Evolutionary conservation across 2,113 vertebrate species (phyloP).

Genomic region (Aspidoscelis tigris): DNA sequence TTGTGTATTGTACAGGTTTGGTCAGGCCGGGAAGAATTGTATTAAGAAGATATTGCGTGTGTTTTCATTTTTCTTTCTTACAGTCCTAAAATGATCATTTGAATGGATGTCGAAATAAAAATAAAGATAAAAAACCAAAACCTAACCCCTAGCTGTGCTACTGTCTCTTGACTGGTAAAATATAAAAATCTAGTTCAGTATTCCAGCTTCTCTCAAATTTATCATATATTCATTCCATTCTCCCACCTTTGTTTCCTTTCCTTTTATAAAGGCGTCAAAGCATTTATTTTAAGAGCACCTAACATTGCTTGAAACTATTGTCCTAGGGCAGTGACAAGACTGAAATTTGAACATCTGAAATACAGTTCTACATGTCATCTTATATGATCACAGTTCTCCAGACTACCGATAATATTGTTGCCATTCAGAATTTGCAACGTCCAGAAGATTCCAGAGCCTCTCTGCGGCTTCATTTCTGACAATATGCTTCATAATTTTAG

Average conservation of each 20-base stretch:
- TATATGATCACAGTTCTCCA: neutral
- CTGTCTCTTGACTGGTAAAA: neutral
- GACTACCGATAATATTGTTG: neutral
- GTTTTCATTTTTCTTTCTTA: too few relatives aligned
- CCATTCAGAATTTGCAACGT: neutral
- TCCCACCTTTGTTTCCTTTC: neutral
- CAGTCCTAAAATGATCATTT: too few relatives aligned
- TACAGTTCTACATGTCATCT: neutral
- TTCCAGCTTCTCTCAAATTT: neutral
- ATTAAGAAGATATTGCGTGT: too few relatives aligned
- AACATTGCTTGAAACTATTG: too few relatives aligned
- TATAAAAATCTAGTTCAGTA: neutral
- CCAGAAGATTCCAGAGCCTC: neutral
- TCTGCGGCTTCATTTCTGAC: neutral
- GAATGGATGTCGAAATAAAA: too few relatives aligned
- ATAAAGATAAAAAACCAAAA: too few relatives aligned
- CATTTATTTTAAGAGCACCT: neutral
- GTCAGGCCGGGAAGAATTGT: too few relatives aligned
- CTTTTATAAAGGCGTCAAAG: neutral
- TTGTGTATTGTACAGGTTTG: too few relatives aligned
- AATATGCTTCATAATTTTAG: neutral
- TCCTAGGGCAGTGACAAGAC: neutral
- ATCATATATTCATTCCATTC: neutral
- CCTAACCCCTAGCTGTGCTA: neutral
- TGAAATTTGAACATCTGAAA: neutral